Evolutionary conservation across 2,888 invertebrate species (phyloP).

Genomic region (Deilephila elpenor): DNA sequence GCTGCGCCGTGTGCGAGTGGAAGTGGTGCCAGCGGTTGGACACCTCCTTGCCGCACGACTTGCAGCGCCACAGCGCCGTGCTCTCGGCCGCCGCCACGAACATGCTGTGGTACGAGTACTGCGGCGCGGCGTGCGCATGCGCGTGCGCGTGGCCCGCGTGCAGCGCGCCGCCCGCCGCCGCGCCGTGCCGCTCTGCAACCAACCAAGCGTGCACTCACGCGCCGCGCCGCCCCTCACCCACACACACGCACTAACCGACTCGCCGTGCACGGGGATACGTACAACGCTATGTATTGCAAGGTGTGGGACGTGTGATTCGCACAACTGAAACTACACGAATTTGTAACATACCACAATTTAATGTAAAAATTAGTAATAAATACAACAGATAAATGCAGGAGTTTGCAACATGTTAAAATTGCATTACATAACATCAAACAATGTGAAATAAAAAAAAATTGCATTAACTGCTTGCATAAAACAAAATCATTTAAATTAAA

Average conservation of each 20-base stretch:
- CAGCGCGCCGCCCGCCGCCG: conserved; percentile 22
- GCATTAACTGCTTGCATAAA: conserved; percentile 85
- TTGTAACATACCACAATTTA: conserved; percentile 89
- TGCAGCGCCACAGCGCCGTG: conserved; percentile 91
- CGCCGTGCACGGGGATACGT: conserved; percentile 44
- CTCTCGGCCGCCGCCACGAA: conserved; percentile 90
- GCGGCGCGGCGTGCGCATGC: conserved; percentile 53
- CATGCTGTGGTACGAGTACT: conserved; percentile 93
- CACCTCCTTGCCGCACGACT: conserved; percentile 93
- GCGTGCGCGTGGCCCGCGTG: conserved; percentile 62
- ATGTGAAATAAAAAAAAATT: conserved; percentile 82
- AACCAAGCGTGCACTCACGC: conserved; percentile 42
- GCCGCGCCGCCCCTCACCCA: conserved; percentile 31
- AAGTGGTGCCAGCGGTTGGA: conserved; percentile 95
- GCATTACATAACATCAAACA: conserved; percentile 86
- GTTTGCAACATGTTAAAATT: conserved; percentile 85
- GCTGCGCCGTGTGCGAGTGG: conserved; percentile 92
- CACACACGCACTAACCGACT: conserved; percentile 8
- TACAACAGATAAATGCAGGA: conserved; percentile 88
- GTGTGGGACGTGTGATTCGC: conserved; percentile 70
- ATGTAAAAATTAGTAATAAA: conserved; percentile 90
- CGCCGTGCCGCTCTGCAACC: conserved; percentile 64
- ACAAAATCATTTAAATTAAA: conserved; percentile 84
- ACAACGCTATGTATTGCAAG: conserved; percentile 50
- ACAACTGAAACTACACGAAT: conserved; percentile 83